Evolutionary conservation across 2,797 vertebrate genomes (phyloP).

Genomic region (Leucoraja ocellata): DNA sequence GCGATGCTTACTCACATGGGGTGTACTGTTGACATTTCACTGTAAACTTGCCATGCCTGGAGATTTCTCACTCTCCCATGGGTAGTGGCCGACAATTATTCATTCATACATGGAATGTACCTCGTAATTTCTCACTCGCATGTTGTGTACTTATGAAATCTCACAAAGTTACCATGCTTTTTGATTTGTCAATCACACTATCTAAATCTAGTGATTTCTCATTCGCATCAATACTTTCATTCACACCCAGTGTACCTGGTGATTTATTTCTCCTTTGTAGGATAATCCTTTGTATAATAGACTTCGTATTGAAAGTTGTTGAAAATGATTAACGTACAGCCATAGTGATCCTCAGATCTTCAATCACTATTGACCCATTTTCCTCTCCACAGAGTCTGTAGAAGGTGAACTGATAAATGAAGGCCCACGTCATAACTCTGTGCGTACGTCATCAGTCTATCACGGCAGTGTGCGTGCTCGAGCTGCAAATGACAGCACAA

Average conservation of each 20-base stretch:
- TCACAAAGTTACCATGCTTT: not conserved
- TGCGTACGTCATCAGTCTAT: slow-evolving; percentile 48
- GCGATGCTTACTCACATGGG: no score
- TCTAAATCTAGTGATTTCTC: not conserved
- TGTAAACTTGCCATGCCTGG: no score
- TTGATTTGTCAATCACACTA: not conserved
- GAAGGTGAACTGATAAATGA: slow-evolving; percentile 17
- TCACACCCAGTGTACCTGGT: not conserved
- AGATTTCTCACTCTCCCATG: not conserved
- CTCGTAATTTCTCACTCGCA: not conserved
- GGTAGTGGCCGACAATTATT: not conserved
- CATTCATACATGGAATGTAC: not conserved
- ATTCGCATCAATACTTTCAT: not conserved
- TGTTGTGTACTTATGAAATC: not conserved
- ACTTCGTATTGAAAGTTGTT: no score
- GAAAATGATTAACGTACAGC: not conserved
- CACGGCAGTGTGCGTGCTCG: slow-evolving; percentile 59
- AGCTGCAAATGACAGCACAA: slow-evolving; percentile 59
- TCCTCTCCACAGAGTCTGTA: not conserved
- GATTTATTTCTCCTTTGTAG: not conserved
- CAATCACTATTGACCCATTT: not conserved
- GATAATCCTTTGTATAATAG: not conserved
- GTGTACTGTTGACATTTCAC: no score
- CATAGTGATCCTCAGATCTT: not conserved
- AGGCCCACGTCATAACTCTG: not conserved